These are phyloP conservation scores for Vulpes lagopus DNA, from an alignment of 2,113 vertebrate genomes.

Conservation along the genomic window DNA sequence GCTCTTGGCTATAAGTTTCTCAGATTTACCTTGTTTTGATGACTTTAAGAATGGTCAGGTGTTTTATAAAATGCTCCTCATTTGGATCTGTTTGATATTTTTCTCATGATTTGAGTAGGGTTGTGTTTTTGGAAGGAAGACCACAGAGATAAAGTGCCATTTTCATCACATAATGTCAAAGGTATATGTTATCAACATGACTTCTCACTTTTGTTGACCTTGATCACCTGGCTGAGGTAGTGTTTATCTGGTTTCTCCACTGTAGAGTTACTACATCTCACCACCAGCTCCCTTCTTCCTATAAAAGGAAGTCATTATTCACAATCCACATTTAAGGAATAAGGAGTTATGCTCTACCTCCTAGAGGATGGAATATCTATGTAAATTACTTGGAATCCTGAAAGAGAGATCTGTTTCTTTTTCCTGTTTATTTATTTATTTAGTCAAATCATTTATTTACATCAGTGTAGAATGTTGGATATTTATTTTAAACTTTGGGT, in stretches of 20 bases:
- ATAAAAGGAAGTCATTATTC: background rate
- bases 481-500: background rate
- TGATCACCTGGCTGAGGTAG: background rate
- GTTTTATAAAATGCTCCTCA: background rate
- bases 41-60: background rate
- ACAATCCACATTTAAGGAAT: background rate
- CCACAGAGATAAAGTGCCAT: background rate
- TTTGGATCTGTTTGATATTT: conserved; percentile 10
- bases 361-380: background rate
- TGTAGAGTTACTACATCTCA: background rate
- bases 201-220: background rate
- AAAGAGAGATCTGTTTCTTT: background rate
- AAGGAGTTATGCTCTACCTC: background rate
- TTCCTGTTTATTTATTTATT: background rate
- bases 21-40: background rate
- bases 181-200: background rate
- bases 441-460: background rate
- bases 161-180: background rate
- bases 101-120: background rate
- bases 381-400: background rate
- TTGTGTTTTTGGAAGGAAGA: background rate
- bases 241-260: background rate
- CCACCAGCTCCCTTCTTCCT: background rate
- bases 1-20: background rate
- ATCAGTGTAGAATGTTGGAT: background rate